A percentile compares a stretch with the other conserved stretches of the same genome.
phyloP scores from a whole-genome alignment of 2,113 vertebrate species.

The Psammodynastes pulverulentus region DNA sequence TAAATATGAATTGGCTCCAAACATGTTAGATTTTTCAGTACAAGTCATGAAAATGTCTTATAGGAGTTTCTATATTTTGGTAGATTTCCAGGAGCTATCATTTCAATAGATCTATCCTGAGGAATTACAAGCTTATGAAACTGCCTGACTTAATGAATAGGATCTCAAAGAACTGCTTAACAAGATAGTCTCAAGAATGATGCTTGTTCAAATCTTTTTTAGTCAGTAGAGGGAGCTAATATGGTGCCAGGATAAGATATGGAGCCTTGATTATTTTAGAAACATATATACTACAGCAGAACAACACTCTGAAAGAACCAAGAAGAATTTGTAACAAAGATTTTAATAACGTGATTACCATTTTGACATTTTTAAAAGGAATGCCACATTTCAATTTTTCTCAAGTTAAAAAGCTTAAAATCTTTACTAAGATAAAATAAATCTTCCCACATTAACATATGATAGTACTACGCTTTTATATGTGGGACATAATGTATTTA shows the following conservation, averaged over 20 bases:
- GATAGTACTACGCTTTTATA: background rate
- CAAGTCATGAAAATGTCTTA: background rate
- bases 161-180: background rate
- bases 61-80: background rate
- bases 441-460: background rate
- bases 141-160: background rate
- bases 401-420: background rate
- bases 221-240: constrained; percentile 73
- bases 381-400: background rate
- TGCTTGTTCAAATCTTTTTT: constrained; percentile 23
- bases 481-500: background rate
- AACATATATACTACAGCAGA: background rate
- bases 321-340: background rate
- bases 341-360: background rate
- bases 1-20: background rate
- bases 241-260: constrained; percentile 35
- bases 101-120: constrained; percentile 19
- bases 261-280: background rate
- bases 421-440: background rate
- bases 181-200: fast-evolving
- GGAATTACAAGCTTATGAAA: background rate
- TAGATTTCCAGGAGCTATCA: constrained; percentile 16
- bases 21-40: background rate
- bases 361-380: background rate
- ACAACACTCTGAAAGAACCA: background rate